These are phyloP conservation scores for Empidonax traillii DNA, from an alignment of 2,113 vertebrate genomes.

Conservation along the genomic window DNA sequence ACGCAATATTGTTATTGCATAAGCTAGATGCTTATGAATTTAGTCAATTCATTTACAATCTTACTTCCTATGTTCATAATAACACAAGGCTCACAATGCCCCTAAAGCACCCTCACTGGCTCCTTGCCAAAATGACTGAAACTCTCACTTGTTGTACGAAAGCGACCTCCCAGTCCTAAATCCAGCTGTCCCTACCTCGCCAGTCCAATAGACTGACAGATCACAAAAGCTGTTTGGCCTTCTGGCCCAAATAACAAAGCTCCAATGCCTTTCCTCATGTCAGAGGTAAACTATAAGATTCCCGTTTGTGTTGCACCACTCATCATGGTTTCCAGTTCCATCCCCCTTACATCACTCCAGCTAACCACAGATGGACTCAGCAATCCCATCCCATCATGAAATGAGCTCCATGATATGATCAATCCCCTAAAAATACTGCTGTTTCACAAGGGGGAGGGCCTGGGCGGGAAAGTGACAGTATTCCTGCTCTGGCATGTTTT, in stretches of 20 bases:
- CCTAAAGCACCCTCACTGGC: neutral
- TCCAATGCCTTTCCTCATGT: neutral
- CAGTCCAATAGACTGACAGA: neutral
- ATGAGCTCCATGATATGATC: neutral
- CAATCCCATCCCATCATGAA: neutral
- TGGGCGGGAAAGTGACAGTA: neutral
- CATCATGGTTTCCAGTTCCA: neutral
- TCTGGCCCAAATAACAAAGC: neutral
- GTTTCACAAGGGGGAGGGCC: neutral
- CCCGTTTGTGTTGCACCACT: neutral
- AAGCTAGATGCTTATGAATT: neutral
- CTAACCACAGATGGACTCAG: neutral
- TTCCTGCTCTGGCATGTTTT: neutral
- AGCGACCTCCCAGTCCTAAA: neutral
- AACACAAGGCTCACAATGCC: neutral
- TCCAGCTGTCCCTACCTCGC: neutral
- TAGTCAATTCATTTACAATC: neutral
- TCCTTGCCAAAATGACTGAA: neutral
- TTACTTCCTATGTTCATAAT: neutral
- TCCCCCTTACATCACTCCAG: neutral
- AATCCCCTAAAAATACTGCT: neutral
- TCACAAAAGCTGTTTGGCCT: neutral
- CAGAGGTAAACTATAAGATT: neutral
- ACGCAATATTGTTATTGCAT: neutral
- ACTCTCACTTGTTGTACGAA: accelerated